A percentile compares a stretch with the other conserved stretches of the same genome.
phyloP scores from a whole-genome alignment of 2,888 invertebrate genomes.

The Phymatocera aterrima region DNA sequence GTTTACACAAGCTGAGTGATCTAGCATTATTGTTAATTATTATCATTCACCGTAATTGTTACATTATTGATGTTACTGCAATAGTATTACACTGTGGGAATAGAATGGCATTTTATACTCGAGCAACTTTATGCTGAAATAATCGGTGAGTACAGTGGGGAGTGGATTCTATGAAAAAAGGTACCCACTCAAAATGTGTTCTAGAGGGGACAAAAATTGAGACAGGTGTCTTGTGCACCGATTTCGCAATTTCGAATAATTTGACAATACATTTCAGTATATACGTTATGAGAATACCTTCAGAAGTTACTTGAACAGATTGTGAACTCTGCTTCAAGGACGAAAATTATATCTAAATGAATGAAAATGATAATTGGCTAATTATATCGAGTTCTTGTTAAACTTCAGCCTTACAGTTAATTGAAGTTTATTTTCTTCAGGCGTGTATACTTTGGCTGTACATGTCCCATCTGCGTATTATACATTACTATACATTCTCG shows the following conservation, averaged over 20 bases:
- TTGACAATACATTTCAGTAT: background rate
- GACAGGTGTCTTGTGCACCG: background rate
- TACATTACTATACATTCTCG: too few species aligned
- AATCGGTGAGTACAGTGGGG: background rate
- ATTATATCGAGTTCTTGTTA: too few species aligned
- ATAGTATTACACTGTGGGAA: slow-evolving; percentile 35
- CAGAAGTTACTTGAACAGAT: too few species aligned
- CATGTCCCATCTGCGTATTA: too few species aligned
- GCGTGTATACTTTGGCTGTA: too few species aligned
- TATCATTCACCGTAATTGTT: slow-evolving; percentile 39
- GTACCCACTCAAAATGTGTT: background rate
- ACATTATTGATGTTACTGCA: slow-evolving; percentile 43
- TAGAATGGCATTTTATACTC: slow-evolving; percentile 33
- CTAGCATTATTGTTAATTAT: slow-evolving; percentile 31
- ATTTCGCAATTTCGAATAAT: background rate
- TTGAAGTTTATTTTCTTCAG: too few species aligned
- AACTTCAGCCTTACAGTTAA: too few species aligned
- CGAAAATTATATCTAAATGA: too few species aligned
- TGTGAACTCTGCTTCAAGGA: too few species aligned
- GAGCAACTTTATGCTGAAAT: slow-evolving; percentile 13
- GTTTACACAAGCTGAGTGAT: slow-evolving; percentile 26
- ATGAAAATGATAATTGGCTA: too few species aligned
- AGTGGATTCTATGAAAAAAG: background rate
- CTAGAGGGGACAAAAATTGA: background rate
- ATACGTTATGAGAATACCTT: too few species aligned